A percentile compares a stretch with the other conserved stretches of the same genome.
Conservation (phyloP, 2,888 invertebrate genomes). For the Hyalella azteca region DNA sequence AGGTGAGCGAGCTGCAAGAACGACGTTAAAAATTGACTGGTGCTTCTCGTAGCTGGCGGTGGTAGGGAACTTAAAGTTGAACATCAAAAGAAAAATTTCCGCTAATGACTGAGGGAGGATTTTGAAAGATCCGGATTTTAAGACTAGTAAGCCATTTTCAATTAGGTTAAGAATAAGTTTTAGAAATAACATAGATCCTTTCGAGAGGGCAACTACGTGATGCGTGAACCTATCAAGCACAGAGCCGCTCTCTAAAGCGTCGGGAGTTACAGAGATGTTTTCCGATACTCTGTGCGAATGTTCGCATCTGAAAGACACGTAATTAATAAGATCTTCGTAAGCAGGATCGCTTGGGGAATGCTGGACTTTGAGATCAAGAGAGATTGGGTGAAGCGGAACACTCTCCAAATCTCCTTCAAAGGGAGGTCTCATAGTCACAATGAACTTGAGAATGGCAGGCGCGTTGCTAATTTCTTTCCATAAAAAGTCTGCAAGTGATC, state of each 20-base stretch:
- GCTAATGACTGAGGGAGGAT: slow-evolving; percentile 84
- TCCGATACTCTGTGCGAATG: slow-evolving; percentile 82
- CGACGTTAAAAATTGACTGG: slow-evolving; percentile 85
- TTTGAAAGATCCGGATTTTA: slow-evolving; percentile 92
- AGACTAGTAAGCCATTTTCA: slow-evolving; percentile 87
- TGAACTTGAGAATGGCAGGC: slow-evolving; percentile 88
- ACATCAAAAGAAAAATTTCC: slow-evolving; percentile 88
- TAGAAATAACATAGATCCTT: slow-evolving; percentile 89
- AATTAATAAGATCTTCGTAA: slow-evolving; percentile 76
- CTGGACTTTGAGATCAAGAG: slow-evolving; percentile 61
- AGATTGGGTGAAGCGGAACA: slow-evolving; percentile 73
- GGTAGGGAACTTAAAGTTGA: slow-evolving; percentile 89
- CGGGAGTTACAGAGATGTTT: slow-evolving; percentile 72
- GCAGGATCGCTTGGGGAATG: slow-evolving; percentile 61
- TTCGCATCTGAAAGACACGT: slow-evolving; percentile 81
- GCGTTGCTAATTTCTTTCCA: slow-evolving; percentile 78
- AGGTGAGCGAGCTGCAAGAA: slow-evolving; percentile 89
- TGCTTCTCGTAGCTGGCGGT: slow-evolving; percentile 88
- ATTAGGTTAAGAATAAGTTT: slow-evolving; percentile 90
- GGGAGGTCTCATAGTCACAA: slow-evolving; percentile 85
- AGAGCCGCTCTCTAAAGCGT: slow-evolving; percentile 55
- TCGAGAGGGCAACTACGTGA: slow-evolving; percentile 80
- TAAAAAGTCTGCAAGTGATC: slow-evolving; percentile 81
- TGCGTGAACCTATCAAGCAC: slow-evolving; percentile 75
- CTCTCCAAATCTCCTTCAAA: slow-evolving; percentile 82